A percentile compares a stretch with the other conserved stretches of the same genome.
phyloP scores from a whole-genome alignment of 2,113 vertebrate genomes.

The Genyomyrus donnyi region DNA sequence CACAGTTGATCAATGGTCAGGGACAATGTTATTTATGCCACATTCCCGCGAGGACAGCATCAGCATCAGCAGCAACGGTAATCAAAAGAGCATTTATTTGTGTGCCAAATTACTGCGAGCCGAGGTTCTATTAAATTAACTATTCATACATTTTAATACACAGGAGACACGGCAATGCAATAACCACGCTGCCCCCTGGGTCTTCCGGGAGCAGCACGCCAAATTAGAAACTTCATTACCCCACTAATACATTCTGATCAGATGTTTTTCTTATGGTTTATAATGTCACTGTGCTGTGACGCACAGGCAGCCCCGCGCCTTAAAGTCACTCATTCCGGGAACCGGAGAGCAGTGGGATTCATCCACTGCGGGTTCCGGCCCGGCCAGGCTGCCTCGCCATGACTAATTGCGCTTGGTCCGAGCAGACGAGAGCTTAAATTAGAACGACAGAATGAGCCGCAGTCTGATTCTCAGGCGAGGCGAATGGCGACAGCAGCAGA shows the following conservation, averaged over 20 bases:
- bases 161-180: neutral
- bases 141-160: constrained; percentile 1
- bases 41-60: neutral
- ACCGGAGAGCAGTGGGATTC: neutral
- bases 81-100: neutral
- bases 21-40: neutral
- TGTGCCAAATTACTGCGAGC: neutral
- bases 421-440: constrained; percentile 3
- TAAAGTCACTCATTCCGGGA: neutral
- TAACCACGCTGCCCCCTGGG: neutral
- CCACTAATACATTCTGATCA: constrained; percentile 10
- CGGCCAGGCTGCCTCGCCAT: neutral
- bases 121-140: constrained; percentile 7
- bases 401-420: neutral
- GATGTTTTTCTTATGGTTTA: constrained; percentile 1
- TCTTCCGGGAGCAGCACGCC: neutral
- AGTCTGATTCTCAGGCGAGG: neutral
- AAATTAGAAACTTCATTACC: constrained; percentile 16
- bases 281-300: neutral
- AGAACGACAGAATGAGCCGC: neutral
- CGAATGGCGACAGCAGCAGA: neutral
- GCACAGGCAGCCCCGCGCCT: neutral
- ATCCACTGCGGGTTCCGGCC: neutral
- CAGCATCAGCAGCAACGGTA: neutral
- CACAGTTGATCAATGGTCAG: neutral